phyloP scores from a whole-genome alignment of 2,797 vertebrate species.

The Falco concolor region DNA sequence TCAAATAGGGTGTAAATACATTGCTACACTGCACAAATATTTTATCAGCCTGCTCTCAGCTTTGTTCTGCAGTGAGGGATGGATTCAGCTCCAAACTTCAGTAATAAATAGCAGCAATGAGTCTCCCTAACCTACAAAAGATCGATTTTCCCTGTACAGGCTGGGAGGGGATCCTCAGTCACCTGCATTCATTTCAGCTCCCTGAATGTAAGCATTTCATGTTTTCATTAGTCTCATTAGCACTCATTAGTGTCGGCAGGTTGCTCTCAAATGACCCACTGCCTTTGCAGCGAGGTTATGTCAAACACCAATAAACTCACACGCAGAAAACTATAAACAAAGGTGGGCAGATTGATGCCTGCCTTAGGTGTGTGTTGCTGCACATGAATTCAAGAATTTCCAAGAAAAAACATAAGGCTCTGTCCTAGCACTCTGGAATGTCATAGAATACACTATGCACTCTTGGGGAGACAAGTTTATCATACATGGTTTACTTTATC shows the following conservation, averaged over 20 bases:
- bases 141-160: neutral
- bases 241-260: neutral
- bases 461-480: neutral
- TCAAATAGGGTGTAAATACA: conserved; percentile 1
- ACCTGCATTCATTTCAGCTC: neutral
- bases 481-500: neutral
- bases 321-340: neutral
- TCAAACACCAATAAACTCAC: neutral
- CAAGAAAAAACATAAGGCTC: neutral
- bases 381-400: neutral
- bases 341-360: accelerated
- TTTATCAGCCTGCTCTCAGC: neutral
- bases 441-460: neutral
- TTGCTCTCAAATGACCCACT: neutral
- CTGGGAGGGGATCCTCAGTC: neutral
- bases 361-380: neutral
- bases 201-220: neutral
- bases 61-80: neutral
- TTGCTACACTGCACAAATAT: neutral
- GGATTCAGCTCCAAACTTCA: neutral
- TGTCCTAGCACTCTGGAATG: neutral
- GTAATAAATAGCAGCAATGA: neutral
- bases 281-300: neutral
- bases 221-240: conserved; percentile 22
- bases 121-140: neutral